Evolutionary conservation across 1,140 invertebrate genomes (phyloP), one percentile per base, ranked within the genome.

Genomic region (Telenomus remus): DNA sequence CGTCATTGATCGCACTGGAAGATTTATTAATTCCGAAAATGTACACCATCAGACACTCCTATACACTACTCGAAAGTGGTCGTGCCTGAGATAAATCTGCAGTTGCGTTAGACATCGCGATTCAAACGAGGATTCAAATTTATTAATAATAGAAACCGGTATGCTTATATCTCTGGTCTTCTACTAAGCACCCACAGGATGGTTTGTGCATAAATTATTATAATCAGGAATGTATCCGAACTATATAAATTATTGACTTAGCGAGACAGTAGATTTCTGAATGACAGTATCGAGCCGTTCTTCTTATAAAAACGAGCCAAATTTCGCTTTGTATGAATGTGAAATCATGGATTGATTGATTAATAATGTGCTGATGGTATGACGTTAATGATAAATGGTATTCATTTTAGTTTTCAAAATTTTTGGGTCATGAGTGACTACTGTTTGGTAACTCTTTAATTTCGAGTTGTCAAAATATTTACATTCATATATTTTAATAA

Each of bases 131-230:
- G 19, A 27, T 27, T 27, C 74, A 71, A 76, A 79, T 79, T 79
- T 79, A 79, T 79, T 79, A 79, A 76, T 79, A 79, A 79, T 79
- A 79, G 78, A 70, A 79, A 79, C 78, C 78, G 69, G 78, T 79
- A 79, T 76, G n/a, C 74, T 74, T 77, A 49, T 76, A 65, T 79
- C 74, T 79, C 74, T 57, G 54, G 43, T 53, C 74, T 65, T 65
- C 70, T 64, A 63, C 69, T 73, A 74, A 76, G 74, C 78, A 77
- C 66, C 78, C 74, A 76, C 65, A 64, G 64, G 50, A 72, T 76
- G 68, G 70, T 54, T 42, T 64, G 51, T 63, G 78, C 78, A 79
- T 79, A 79, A 79, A 79, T 79, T 79, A 79, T 79, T 77, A 64
- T 79, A 79, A 79, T 79, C 70, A 77, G 71, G 64, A 79, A 77